Percentiles rank a stretch among this genome's conserved stretches.
phyloP scores from a whole-genome alignment of 1,140 invertebrate species.

The Drosophila micromelanica region DNA sequence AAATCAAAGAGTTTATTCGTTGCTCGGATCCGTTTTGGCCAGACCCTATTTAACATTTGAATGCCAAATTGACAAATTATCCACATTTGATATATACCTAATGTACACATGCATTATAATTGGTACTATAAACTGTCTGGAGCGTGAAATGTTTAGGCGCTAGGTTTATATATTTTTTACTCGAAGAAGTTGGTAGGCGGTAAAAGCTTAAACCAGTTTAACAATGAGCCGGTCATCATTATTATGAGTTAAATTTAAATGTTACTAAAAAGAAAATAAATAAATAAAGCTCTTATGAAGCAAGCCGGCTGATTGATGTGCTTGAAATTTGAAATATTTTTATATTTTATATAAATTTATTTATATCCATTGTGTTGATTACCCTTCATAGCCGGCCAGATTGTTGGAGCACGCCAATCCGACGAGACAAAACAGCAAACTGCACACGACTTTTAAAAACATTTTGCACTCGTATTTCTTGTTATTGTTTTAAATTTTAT shows the following conservation, averaged over 20 bases:
- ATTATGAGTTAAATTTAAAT: background rate
- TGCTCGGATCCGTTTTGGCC: conserved; percentile 19
- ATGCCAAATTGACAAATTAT: conserved; percentile 24
- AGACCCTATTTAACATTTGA: conserved; percentile 48
- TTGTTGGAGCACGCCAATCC: conserved; percentile 57
- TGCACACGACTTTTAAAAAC: conserved; percentile 73
- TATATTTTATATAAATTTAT: conserved; percentile 17
- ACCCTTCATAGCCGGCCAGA: conserved; percentile 75
- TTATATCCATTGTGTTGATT: conserved; percentile 61
- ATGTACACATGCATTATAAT: conserved; percentile 35
- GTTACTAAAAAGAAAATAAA: conserved; percentile 21
- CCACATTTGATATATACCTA: conserved; percentile 33
- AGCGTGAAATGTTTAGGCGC: background rate
- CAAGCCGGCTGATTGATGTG: conserved; percentile 59
- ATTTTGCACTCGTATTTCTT: conserved; percentile 44
- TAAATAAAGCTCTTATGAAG: conserved; percentile 25
- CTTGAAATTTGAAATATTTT: conserved; percentile 4
- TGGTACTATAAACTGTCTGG: conserved; percentile 12
- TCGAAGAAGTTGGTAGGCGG: no score
- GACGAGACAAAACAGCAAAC: conserved; percentile 59
- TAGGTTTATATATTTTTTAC: background rate
- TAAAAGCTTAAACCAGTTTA: conserved; percentile 41
- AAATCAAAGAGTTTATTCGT: conserved; percentile 1
- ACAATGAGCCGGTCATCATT: conserved; percentile 11
- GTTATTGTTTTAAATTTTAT: background rate